Evolutionary conservation across 2,113 vertebrate species (phyloP).

Genomic region (Psilopsiagon aymara): DNA sequence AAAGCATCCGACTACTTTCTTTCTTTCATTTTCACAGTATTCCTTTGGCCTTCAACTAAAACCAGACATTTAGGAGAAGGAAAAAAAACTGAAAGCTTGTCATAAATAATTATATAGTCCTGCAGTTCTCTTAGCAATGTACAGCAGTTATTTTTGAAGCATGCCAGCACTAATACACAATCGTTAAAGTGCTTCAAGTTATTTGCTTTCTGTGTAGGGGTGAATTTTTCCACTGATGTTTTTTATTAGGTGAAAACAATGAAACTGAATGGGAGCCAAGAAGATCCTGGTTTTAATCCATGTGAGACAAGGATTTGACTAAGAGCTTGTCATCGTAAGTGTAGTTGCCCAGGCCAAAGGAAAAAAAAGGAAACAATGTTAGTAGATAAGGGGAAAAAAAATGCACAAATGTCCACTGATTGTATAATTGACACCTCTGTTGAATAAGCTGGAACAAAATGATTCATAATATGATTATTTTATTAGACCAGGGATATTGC

Average conservation of each 20-base stretch:
- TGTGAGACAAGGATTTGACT: neutral
- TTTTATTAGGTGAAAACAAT: conserved; percentile 60
- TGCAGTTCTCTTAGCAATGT: conserved; percentile 6
- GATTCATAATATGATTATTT: neutral
- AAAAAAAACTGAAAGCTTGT: conserved; percentile 45
- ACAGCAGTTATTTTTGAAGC: conserved; percentile 65
- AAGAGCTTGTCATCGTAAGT: neutral
- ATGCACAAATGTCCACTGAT: neutral
- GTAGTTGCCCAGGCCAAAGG: neutral
- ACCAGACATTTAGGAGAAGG: conserved; percentile 27
- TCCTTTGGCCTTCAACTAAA: conserved; percentile 51
- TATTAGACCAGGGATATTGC: neutral
- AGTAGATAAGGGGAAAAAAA: neutral
- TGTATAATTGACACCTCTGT: neutral
- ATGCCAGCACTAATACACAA: conserved; percentile 17
- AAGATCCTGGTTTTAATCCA: neutral
- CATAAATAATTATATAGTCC: conserved; percentile 59
- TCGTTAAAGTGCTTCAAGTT: conserved; percentile 52
- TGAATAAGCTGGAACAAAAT: neutral
- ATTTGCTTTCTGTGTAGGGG: conserved; percentile 51
- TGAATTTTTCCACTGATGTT: conserved; percentile 50
- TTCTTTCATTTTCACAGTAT: conserved; percentile 38
- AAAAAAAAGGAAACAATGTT: neutral
- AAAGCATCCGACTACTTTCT: neutral
- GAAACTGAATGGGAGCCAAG: conserved; percentile 20